Percentiles rank a stretch among this genome's conserved stretches.
These are phyloP conservation scores for Distichodus sexfasciatus DNA, from an alignment of 2,797 vertebrate genomes.

Conservation along the genomic window DNA sequence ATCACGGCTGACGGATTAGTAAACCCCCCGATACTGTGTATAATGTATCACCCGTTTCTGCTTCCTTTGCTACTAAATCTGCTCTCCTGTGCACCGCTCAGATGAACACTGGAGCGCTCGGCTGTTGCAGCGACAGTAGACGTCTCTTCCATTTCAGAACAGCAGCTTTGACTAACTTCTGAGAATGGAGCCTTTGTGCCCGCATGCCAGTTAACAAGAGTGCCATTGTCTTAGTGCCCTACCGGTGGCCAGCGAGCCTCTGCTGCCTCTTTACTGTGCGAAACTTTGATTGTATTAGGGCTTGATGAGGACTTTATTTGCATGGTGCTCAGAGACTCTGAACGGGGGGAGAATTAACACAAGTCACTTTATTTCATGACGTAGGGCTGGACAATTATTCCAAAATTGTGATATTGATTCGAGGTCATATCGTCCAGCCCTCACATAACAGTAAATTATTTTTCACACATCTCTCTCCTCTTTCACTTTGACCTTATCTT, in stretches of 20 bases:
- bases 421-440: too few relatives aligned
- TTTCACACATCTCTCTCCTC: too few relatives aligned
- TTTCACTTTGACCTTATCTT: too few relatives aligned
- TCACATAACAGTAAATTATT: too few relatives aligned
- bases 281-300: slow-evolving; percentile 58
- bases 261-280: slow-evolving; percentile 68
- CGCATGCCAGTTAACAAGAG: slow-evolving; percentile 72
- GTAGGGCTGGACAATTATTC: too few relatives aligned
- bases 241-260: slow-evolving; percentile 65
- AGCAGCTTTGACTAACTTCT: slow-evolving; percentile 77
- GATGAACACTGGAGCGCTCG: too few relatives aligned
- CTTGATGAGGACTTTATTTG: slow-evolving; percentile 69
- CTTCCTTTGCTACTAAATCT: too few relatives aligned
- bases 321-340: slow-evolving; percentile 55
- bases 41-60: too few relatives aligned
- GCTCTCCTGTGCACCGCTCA: too few relatives aligned
- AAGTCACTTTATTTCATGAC: slow-evolving; percentile 52
- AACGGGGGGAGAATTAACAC: slow-evolving; percentile 21
- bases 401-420: too few relatives aligned
- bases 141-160: slow-evolving; percentile 63
- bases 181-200: slow-evolving; percentile 81
- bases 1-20: too few relatives aligned
- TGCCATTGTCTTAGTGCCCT: slow-evolving; percentile 73
- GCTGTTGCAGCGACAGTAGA: slow-evolving; percentile 50
- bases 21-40: too few relatives aligned